These are phyloP conservation scores for Solenopsis fugax DNA, from an alignment of 1,140 invertebrate genomes.

Conservation along the genomic window DNA sequence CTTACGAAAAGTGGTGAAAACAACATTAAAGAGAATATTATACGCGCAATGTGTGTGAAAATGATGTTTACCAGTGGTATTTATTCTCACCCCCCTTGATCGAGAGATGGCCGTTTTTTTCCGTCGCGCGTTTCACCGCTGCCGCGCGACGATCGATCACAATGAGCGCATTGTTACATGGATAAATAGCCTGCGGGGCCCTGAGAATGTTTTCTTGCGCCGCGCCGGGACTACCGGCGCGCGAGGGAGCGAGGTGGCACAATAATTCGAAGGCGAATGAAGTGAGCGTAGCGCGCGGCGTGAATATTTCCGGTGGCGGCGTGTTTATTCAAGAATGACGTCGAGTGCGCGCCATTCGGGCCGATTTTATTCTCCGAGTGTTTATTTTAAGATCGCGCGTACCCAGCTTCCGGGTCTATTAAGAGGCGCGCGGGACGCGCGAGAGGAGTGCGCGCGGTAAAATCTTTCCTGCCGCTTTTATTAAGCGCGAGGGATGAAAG, in stretches of 20 bases:
- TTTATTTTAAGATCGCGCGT: conserved; percentile 60
- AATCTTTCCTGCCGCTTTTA: conserved; percentile 51
- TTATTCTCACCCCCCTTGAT: conserved; percentile 31
- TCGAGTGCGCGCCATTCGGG: conserved; percentile 65
- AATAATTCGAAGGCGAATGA: conserved; percentile 46
- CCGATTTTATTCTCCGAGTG: conserved; percentile 60
- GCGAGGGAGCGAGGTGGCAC: conserved; percentile 7
- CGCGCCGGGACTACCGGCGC: conserved; percentile 38
- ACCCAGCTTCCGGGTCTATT: conserved; percentile 59
- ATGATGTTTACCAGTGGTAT: conserved; percentile 29
- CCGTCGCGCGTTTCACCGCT: conserved; percentile 16
- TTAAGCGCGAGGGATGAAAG: conserved; percentile 31
- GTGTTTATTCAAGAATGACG: conserved; percentile 72
- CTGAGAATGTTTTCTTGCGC: conserved; percentile 51
- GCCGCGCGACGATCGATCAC: conserved; percentile 55
- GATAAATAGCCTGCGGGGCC: conserved; percentile 52
- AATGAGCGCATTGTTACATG: conserved; percentile 62
- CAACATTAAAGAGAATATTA: background rate
- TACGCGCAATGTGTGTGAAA: conserved; percentile 10
- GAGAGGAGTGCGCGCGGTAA: conserved; percentile 9
- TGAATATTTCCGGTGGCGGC: conserved; percentile 66
- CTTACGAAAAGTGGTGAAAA: background rate
- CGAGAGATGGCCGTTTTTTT: conserved; percentile 2
- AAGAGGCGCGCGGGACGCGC: conserved; percentile 23
- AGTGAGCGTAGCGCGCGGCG: conserved; percentile 6